These are phyloP conservation scores for Mythimna lalbum DNA, from an alignment of 2,888 invertebrate genomes.

Conservation along the genomic window DNA sequence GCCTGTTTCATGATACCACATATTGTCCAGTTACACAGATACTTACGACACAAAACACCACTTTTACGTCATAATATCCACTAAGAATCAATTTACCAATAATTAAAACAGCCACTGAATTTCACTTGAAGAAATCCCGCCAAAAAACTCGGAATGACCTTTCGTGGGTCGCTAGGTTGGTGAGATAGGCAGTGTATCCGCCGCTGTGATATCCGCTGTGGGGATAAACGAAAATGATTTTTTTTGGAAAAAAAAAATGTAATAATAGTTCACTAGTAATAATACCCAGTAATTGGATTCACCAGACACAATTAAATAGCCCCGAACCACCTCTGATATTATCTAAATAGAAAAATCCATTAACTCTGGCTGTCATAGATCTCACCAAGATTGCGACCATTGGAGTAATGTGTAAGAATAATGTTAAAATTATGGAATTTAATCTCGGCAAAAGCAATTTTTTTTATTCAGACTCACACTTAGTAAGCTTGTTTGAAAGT, in stretches of 20 bases:
- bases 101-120: too few relatives aligned
- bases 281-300: constrained; percentile 33
- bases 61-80: too few relatives aligned
- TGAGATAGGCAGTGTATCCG: constrained; percentile 18
- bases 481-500: background rate
- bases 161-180: constrained; percentile 15
- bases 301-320: constrained; percentile 21
- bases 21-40: too few relatives aligned
- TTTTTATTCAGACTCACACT: background rate
- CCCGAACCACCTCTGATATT: constrained; percentile 11
- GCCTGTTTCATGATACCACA: too few relatives aligned
- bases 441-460: constrained; percentile 12
- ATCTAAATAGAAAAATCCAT: constrained; percentile 41
- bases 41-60: too few relatives aligned
- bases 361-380: constrained; percentile 26
- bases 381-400: constrained; percentile 17
- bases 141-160: constrained; percentile 43
- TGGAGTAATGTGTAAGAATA: constrained; percentile 24
- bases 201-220: constrained; percentile 16
- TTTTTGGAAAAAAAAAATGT: constrained; percentile 6
- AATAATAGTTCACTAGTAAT: constrained; percentile 7
- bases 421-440: constrained; percentile 29
- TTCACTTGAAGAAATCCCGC: too few relatives aligned
- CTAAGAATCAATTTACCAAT: too few relatives aligned
- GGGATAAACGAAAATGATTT: constrained; percentile 25